phyloP scores from a whole-genome alignment of 2,797 vertebrate species.

The Neopelma chrysocephalum region DNA sequence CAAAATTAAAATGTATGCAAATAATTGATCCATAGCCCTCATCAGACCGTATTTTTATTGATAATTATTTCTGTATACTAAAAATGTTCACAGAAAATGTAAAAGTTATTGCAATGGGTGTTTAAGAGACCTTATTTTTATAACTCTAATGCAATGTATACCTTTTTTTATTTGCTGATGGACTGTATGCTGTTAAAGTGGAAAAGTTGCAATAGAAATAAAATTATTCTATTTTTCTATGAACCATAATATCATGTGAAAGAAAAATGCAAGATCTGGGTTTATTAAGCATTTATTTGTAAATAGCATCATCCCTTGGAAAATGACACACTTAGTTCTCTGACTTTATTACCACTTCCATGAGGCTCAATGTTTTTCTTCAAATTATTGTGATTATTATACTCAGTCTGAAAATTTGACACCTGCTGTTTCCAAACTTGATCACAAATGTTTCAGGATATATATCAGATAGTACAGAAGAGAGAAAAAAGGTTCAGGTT shows the following conservation, averaged over 20 bases:
- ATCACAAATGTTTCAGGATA: conserved; percentile 48
- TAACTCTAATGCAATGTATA: not conserved
- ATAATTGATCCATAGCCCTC: conserved; percentile 17
- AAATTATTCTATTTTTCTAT: conserved; percentile 36
- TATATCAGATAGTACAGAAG: conserved; percentile 19
- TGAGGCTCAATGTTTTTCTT: conserved; percentile 35
- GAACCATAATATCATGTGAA: not conserved
- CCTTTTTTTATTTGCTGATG: conserved; percentile 28
- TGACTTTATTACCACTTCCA: not conserved
- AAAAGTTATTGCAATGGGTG: conserved; percentile 1
- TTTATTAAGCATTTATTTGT: conserved; percentile 57
- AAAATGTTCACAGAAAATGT: conserved; percentile 20
- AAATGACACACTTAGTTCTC: not conserved
- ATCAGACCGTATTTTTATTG: conserved; percentile 14
- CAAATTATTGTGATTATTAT: conserved; percentile 63
- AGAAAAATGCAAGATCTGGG: conserved; percentile 16
- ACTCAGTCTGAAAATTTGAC: conserved; percentile 43
- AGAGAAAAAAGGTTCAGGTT: not conserved
- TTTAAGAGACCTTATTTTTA: conserved; percentile 28
- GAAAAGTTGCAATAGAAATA: conserved; percentile 46
- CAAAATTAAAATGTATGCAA: conserved; percentile 37
- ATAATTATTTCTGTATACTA: conserved; percentile 48
- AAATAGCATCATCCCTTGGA: conserved; percentile 13
- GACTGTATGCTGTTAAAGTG: not conserved
- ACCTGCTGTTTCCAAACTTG: conserved; percentile 61